Percentiles rank a stretch among this genome's conserved stretches.
These are phyloP conservation scores for Threskiornis aethiopicus DNA, from an alignment of 2,797 vertebrate species.

Conservation along the genomic window DNA sequence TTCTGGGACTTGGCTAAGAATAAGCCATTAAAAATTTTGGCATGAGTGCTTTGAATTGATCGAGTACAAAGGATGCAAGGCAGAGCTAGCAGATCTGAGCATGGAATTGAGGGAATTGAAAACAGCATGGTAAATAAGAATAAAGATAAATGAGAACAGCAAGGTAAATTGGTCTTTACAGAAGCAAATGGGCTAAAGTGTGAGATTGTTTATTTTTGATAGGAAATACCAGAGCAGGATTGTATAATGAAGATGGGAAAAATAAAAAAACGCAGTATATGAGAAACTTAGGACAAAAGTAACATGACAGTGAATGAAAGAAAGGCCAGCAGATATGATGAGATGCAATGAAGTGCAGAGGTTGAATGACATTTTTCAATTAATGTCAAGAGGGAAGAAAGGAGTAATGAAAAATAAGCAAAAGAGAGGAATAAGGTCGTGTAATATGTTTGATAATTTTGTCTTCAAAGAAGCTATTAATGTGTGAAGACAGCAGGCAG, in stretches of 20 bases:
- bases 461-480: not conserved
- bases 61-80: not conserved
- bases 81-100: not conserved
- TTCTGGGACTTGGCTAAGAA: slow-evolving; percentile 22
- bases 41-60: slow-evolving; percentile 22
- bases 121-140: not conserved
- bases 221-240: not conserved
- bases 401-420: not conserved
- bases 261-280: not conserved
- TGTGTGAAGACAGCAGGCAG: not conserved
- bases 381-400: not conserved
- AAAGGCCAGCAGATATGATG: not conserved
- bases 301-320: not conserved
- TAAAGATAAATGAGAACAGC: slow-evolving; percentile 16
- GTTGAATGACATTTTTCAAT: not conserved
- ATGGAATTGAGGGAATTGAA: not conserved
- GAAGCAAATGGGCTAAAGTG: not conserved
- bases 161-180: not conserved
- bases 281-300: not conserved
- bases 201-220: not conserved
- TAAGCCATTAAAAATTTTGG: slow-evolving; percentile 46
- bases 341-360: not conserved
- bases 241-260: not conserved
- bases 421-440: not conserved
- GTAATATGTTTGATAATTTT: not conserved